phyloP scores from a whole-genome alignment of 2,888 invertebrate species.

The Caenorhabditis wallacei region DNA sequence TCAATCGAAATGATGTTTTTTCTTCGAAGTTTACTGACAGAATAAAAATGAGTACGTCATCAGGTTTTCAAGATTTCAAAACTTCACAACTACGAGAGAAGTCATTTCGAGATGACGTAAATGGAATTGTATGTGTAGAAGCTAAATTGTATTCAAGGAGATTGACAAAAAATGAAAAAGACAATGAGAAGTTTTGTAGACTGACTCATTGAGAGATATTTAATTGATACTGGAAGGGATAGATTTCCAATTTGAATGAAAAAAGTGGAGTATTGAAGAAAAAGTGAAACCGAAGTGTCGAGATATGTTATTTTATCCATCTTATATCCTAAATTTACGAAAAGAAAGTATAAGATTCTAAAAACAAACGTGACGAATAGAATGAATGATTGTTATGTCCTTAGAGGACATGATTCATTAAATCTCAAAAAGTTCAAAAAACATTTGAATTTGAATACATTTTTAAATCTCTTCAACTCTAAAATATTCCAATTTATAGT shows the following conservation, averaged over 20 bases:
- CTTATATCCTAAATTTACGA: too few species aligned
- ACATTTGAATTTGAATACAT: neutral
- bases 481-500: neutral
- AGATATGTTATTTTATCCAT: too few species aligned
- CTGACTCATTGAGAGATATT: neutral
- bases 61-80: conserved; percentile 1
- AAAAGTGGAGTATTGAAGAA: too few species aligned
- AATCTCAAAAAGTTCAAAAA: neutral
- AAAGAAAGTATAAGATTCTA: neutral
- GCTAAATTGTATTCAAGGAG: neutral
- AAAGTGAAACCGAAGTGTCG: too few species aligned
- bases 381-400: neutral
- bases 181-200: neutral
- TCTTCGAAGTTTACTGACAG: conserved; percentile 6
- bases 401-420: neutral
- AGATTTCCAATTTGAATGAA: too few species aligned
- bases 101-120: conserved; percentile 6
- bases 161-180: neutral
- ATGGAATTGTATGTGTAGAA: neutral
- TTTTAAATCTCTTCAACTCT: neutral
- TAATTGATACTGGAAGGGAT: neutral
- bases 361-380: conserved; percentile 3
- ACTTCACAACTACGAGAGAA: neutral
- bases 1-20: neutral
- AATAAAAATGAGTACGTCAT: conserved; percentile 12